Percentiles rank a stretch among this genome's conserved stretches.
Evolutionary conservation across 2,888 invertebrate genomes (phyloP).

Genomic region (Metallyticus violacea): DNA sequence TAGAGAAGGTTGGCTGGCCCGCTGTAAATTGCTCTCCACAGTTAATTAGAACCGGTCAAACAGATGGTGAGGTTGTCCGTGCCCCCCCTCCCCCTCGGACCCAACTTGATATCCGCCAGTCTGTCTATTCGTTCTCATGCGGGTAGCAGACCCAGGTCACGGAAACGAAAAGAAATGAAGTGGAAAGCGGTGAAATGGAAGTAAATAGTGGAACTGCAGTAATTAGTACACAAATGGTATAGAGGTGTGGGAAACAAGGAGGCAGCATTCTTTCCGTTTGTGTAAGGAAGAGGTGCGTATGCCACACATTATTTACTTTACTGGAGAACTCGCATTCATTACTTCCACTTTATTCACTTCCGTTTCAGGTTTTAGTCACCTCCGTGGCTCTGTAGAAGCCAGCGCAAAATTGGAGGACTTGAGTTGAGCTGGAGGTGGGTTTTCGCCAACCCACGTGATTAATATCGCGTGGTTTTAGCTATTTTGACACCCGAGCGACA

Average conservation of each 20-base stretch:
- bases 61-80: not conserved
- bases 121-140: not conserved
- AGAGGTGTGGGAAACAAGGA: not conserved
- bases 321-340: too few species aligned
- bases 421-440: too few species aligned
- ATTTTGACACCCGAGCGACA: too few species aligned
- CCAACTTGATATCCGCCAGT: not conserved
- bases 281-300: too few species aligned
- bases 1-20: not conserved
- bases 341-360: too few species aligned
- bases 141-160: not conserved
- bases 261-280: too few species aligned
- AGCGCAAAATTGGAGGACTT: too few species aligned
- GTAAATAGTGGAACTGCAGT: not conserved
- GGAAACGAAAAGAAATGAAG: not conserved
- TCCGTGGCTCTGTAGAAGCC: too few species aligned
- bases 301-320: too few species aligned
- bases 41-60: slow-evolving; percentile 13
- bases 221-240: not conserved
- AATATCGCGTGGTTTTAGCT: too few species aligned
- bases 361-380: too few species aligned
- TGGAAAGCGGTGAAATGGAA: not conserved
- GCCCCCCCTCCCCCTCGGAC: not conserved
- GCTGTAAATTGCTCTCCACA: slow-evolving; percentile 1
- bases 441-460: too few species aligned